Evolutionary conservation across 2,797 vertebrate species (phyloP).

Genomic region (Gymnopithys bicolor): DNA sequence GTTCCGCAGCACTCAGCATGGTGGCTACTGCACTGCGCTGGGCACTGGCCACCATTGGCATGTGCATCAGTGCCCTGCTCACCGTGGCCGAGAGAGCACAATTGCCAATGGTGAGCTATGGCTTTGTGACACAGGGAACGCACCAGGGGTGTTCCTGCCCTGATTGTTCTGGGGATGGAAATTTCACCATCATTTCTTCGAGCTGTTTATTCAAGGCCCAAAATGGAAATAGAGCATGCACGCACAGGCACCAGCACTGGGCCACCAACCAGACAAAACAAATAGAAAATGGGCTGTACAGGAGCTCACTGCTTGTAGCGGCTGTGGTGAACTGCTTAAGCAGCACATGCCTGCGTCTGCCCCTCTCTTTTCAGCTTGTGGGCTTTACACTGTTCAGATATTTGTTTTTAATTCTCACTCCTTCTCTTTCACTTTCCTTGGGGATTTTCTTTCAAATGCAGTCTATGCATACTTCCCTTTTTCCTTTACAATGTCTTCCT

Average conservation of each 20-base stretch:
- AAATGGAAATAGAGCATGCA: background rate
- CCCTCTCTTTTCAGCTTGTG: constrained; percentile 45
- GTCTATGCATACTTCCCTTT: constrained; percentile 54
- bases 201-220: background rate
- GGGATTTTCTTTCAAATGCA: constrained; percentile 66
- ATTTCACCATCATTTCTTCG: background rate
- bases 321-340: background rate
- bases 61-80: fast-evolving
- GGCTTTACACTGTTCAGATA: constrained; percentile 34
- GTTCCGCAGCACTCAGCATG: fast-evolving
- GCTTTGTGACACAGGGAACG: fast-evolving
- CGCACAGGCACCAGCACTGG: background rate
- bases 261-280: background rate
- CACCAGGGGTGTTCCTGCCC: fast-evolving
- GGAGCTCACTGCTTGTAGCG: background rate
- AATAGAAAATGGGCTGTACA: background rate
- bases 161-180: background rate
- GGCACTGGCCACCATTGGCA: fast-evolving
- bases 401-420: constrained; percentile 47
- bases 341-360: constrained; percentile 24
- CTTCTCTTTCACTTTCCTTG: constrained; percentile 40
- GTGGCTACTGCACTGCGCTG: fast-evolving
- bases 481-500: constrained; percentile 65
- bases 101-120: fast-evolving
- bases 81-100: fast-evolving